A percentile compares a stretch with the other conserved stretches of the same genome.
These are phyloP conservation scores for Odontomachus brunneus DNA, from an alignment of 1,140 invertebrate genomes.

Conservation along the genomic window DNA sequence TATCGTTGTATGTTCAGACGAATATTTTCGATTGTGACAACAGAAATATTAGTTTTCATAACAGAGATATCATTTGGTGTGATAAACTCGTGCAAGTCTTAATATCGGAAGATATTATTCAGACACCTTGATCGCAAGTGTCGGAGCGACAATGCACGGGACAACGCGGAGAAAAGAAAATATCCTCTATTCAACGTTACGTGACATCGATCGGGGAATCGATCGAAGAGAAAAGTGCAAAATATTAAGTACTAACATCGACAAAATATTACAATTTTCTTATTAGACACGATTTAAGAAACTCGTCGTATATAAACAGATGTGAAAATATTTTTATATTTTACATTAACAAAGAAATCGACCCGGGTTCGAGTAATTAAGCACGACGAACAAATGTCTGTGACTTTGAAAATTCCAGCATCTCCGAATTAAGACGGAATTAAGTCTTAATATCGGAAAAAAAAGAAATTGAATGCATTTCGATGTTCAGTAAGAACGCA, in stretches of 20 bases:
- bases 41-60: too few species aligned
- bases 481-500: neutral
- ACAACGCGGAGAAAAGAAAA: too few species aligned
- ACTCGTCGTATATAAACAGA: neutral
- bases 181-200: neutral
- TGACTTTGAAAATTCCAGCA: neutral
- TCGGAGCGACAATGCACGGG: neutral
- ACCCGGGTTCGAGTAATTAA: constrained; percentile 5
- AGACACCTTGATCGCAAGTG: constrained; percentile 14
- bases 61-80: too few species aligned
- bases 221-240: neutral
- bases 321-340: neutral
- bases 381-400: neutral
- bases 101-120: too few species aligned
- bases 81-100: neutral
- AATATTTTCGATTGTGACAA: too few species aligned
- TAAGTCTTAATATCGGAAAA: too few species aligned
- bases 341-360: neutral
- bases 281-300: neutral
- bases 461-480: neutral
- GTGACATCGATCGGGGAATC: neutral
- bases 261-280: too few species aligned
- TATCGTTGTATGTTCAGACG: too few species aligned
- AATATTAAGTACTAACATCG: too few species aligned
- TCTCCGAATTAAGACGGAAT: too few species aligned